Base-by-base conservation (phyloP, 2,113 vertebrate species). In the Kobus ellipsiprymnus region DNA sequence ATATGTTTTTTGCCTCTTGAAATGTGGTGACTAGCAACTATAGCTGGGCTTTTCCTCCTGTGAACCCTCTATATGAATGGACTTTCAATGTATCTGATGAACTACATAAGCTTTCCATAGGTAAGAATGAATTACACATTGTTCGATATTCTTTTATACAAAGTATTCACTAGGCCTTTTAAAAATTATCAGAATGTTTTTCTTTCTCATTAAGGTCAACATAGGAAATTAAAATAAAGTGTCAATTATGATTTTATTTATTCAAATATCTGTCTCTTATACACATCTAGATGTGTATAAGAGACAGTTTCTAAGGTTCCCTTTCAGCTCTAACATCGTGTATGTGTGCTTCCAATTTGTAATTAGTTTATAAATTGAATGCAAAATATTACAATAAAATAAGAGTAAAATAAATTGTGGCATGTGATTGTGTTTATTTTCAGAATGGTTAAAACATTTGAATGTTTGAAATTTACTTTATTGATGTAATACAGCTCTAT, bases 381-480 rank as follows among this genome's bases (percentile, higher is more conserved):
- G 10, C 6, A 67, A 64, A 9, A 0, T 40, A 81, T 57, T 90
- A 0, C 2, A 81, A 2, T 54, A 80, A 78, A 85, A 25, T 67
- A 87, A 52, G 13, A 88, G n/a, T n/a, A 87, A 94, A 87, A 50
- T 29, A 89, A 40, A 71, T 54, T 44, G 15, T 83, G 54, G 5
- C 8, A 92, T 62, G 59, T 52, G 48, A 88, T 40, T 86, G 14
- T 55, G 62, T 52, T 94, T 95, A 57, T 89, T 86, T 74, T 59
- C 17, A 95, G 15, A 91, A 83, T 92, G 2, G 23, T 4, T 80
- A 60, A 60, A 40, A 95, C n/a, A 96, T 87, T 97, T 44, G 71
- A 97, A 67, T 48, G 90, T 97, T 95, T 71, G 52, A 54, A 97
- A 95, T 36, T 52, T 80, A 94, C 87, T 95, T 15, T 57, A 59